Evolutionary conservation across 2,113 vertebrate species (phyloP).

Genomic region (Rhinichthys klamathensis): DNA sequence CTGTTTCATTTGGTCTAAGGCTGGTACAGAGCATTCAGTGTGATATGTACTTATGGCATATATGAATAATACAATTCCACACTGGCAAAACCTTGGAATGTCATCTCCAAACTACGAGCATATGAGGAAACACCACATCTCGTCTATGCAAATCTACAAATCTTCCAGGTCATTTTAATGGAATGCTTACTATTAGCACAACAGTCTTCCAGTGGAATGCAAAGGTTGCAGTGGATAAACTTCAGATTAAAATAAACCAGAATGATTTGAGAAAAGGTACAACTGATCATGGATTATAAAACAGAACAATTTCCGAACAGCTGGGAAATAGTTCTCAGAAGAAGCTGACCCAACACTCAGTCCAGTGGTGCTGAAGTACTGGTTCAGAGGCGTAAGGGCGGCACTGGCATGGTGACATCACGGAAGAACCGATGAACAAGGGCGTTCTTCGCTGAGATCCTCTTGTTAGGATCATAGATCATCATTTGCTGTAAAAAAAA

Average conservation of each 20-base stretch:
- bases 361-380: not conserved
- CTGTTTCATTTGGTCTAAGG: not conserved
- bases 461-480: constrained; percentile 92
- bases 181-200: not conserved
- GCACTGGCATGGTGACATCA: constrained; percentile 87
- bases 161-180: not conserved
- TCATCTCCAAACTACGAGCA: not conserved
- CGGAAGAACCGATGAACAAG: constrained; percentile 90
- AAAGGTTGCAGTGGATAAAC: not conserved
- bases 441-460: constrained; percentile 92
- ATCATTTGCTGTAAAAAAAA: constrained; percentile 85
- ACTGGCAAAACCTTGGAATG: not conserved
- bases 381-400: constrained; percentile 85
- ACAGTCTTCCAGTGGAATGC: not conserved
- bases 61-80: not conserved
- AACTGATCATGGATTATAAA: constrained; percentile 7
- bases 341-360: not conserved
- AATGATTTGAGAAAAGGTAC: not conserved
- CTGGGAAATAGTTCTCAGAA: not conserved
- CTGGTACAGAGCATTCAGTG: not conserved
- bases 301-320: constrained; percentile 6
- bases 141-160: not conserved
- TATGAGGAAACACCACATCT: not conserved
- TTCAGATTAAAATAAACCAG: not conserved
- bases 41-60: not conserved